Base-by-base conservation (phyloP, 2,113 vertebrate species). In the Poeciliopsis prolifica region DNA sequence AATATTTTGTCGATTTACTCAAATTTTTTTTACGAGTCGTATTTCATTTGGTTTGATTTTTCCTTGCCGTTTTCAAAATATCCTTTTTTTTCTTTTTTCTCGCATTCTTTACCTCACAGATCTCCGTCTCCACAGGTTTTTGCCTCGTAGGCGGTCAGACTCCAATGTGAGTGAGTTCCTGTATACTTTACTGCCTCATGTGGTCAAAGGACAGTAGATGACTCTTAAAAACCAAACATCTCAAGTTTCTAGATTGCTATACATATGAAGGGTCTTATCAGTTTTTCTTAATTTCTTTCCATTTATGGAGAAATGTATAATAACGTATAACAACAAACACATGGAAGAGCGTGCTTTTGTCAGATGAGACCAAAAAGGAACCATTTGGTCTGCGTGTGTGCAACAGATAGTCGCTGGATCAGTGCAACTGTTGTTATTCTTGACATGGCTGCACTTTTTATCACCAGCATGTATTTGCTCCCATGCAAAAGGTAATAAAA, bases 91-190 rank as follows among this genome's bases (percentile, higher is more conserved):
- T 22, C 6, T 33, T 33, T 33, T 9, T 15, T 15, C 61, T 62
- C 48, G 2, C 22, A 54, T 54, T 42, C 14, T 42, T 54, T 54
- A 24, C 48, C 48, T 54, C 15, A 19, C 48, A 24, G 48, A 54
- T 62, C 73, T 77, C 51, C 72, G 64, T 79, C 72, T 79, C 71
- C 75, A 63, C 70, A 69, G 44, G 31, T 22, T 74, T 31, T 76
- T 58, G 72, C 70, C 72, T 70, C 67, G 48, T 72, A 66, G 71
- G 77, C 73, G 65, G 72, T 77, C 69, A 64, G 77, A 79, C 19
- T 28, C 31, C 88, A 84, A 88, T 84, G 42, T 10, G 42, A 44
- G 4, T 13, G 12, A 44, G 12, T 44, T 44, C 42, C 42, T 44
- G 42, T 15, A 4, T 44, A 1, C 42, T 5, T 44, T 15, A 44